phyloP scores from a whole-genome alignment of 2,888 invertebrate species.

The Agrochola lota region DNA sequence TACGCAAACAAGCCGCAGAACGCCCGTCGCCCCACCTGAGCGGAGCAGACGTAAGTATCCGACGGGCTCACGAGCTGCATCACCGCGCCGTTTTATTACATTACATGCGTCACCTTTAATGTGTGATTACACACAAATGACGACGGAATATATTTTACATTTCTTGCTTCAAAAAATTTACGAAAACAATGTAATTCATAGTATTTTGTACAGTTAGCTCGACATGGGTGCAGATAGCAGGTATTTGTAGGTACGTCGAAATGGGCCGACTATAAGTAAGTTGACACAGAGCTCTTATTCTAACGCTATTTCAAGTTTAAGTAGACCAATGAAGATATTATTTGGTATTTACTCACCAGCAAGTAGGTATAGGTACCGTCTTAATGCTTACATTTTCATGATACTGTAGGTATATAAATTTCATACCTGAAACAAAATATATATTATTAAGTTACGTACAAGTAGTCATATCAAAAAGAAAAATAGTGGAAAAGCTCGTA shows the following conservation, averaged over 20 bases:
- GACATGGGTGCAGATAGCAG: background rate
- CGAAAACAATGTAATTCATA: background rate
- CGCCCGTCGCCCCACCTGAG: slow-evolving; percentile 79
- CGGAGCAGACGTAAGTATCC: slow-evolving; percentile 74
- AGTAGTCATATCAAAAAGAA: slow-evolving; percentile 49
- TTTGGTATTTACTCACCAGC: slow-evolving; percentile 32
- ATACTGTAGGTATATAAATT: slow-evolving; percentile 9
- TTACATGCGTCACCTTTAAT: slow-evolving; percentile 61
- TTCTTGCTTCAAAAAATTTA: background rate
- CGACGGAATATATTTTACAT: background rate
- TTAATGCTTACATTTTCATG: slow-evolving; percentile 14
- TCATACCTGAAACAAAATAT: slow-evolving; percentile 65
- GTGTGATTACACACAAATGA: slow-evolving; percentile 37
- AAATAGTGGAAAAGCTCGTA: slow-evolving; percentile 53
- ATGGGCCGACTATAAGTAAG: background rate
- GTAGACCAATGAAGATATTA: background rate
- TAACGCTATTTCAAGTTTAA: background rate
- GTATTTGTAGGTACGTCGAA: background rate
- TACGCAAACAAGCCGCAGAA: slow-evolving; percentile 89
- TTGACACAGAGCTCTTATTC: background rate
- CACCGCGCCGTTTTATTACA: slow-evolving; percentile 64
- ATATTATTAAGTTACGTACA: slow-evolving; percentile 50
- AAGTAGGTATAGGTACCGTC: background rate
- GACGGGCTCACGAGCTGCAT: slow-evolving; percentile 69
- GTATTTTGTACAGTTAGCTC: background rate